Base-by-base conservation (phyloP, 2,888 invertebrate species). In the Dexiosoma caninum region DNA sequence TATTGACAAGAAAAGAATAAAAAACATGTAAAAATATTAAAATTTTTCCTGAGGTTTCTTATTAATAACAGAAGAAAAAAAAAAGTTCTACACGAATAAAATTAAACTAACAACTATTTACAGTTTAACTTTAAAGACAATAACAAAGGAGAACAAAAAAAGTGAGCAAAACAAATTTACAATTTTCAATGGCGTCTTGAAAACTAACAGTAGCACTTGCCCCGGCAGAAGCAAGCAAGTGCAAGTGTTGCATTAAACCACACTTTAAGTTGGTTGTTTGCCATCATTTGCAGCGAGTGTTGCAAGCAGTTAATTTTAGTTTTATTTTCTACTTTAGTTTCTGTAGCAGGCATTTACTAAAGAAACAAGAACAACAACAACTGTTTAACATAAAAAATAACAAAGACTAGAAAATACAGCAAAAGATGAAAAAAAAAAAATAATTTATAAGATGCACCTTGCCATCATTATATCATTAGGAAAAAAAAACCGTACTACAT, bases 361-460 rank as follows among this genome's bases (percentile, higher is more conserved):
- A n/a, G 2, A 42, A 70, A 67, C 7, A 46, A 60, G 5, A 16
- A 53, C 35, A 59, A 57, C 59, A 69, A 42, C 72, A 74, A 64
- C 64, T 77, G 79, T 51, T 72, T 69, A 69, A 66, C 44, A 59
- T 62, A 59, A 67, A 60, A 60, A 66, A 76, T 69, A 62, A 74
- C 69, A 46, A 40, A 55, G 57, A 19, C 12, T 7, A 67, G 35
- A 71, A 66, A 40, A 57, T 2, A 30, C 2, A 64, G 67, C 14
- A 19, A n/a, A 37, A 44, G 21, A 59, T 16, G 37, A 40, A 51
- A n/a, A 37, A 72, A 69, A 62, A 35, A 74, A 71, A 70, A 51
- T 64, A 75, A 75, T 57, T 60, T 72, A 44, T 69, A 72, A 77
- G 77, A 81, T 69, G 53, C 60, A 66, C 66, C 80, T 57, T 75